Base-by-base conservation (phyloP, 2,888 invertebrate genomes). In the Cinara cedri region DNA sequence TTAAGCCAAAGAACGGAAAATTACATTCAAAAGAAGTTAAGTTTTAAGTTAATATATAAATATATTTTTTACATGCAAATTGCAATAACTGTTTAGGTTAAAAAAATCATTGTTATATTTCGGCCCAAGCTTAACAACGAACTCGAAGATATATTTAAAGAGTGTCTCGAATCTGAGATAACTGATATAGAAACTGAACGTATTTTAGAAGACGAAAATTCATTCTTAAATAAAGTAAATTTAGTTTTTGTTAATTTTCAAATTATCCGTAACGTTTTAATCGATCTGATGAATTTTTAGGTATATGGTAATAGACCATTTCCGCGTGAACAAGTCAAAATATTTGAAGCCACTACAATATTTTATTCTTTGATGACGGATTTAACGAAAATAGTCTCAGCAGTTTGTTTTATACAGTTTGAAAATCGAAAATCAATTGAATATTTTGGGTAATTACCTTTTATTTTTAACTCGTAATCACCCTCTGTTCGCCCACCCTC, bases 391-490 rank as follows among this genome's bases (percentile, higher is more conserved):
- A 70, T 34, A 3, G 3, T 78, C 21, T 34, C 78, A 10, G 51
- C 60, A 13, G 78, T 42, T 11, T 78, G 78, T 19, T 78, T 70
- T 42, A 9, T 70, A 60, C 78, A 51, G 13, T 68, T 78, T 34
- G 0, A 46, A 0, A 19, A 60, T 19, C 34, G n/a, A 57, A 68
- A 49, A 70, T 60, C 68, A 49, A 49, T 21, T 21, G 60, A 70
- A 70, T 60, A 78, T 70, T 78, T 78, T 42, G 78, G 78, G 78
- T 78, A 76, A 21, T 51, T 34, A 34, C 6, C 34, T n/a, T n/a
- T n/a, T n/a, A n/a, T n/a, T n/a, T n/a, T n/a, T n/a, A n/a, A n/a
- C n/a, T n/a, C n/a, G n/a, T n/a, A n/a, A n/a, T n/a, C n/a, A n/a
- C n/a, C n/a, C n/a, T n/a, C n/a, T n/a, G n/a, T n/a, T n/a, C n/a